phyloP scores from a whole-genome alignment of 1,140 invertebrate species.

The Lerema accius region DNA sequence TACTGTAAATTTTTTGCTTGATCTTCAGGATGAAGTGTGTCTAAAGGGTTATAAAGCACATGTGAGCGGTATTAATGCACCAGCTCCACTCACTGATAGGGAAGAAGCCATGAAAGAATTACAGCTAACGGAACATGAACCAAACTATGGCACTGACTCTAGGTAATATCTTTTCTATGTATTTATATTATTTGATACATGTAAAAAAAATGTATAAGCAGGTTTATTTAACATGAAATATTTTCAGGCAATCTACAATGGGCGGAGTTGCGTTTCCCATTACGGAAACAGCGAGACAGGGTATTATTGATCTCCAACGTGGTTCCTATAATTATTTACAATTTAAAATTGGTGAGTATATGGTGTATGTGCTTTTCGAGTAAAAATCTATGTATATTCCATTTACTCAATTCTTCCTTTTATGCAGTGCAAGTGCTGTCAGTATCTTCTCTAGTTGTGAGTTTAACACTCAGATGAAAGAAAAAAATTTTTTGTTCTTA shows the following conservation, averaged over 20 bases:
- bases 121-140: slow-evolving; percentile 89
- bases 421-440: too few species aligned
- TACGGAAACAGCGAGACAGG: slow-evolving; percentile 90
- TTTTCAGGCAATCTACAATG: slow-evolving; percentile 92
- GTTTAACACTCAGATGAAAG: too few species aligned
- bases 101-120: slow-evolving; percentile 95
- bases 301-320: slow-evolving; percentile 86
- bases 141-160: slow-evolving; percentile 91
- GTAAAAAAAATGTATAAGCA: too few species aligned
- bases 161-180: slow-evolving; percentile 73
- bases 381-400: too few species aligned
- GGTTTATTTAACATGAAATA: too few species aligned
- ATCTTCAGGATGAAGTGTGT: slow-evolving; percentile 89
- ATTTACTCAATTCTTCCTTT: too few species aligned
- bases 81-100: slow-evolving; percentile 93
- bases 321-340: slow-evolving; percentile 90
- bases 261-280: slow-evolving; percentile 96
- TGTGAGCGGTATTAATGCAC: slow-evolving; percentile 89
- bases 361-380: too few species aligned
- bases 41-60: slow-evolving; percentile 92
- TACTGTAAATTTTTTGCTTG: slow-evolving; percentile 12
- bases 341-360: slow-evolving; percentile 86
- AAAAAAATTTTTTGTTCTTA: too few species aligned
- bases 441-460: too few species aligned
- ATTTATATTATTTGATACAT: too few species aligned